Conservation (phyloP, 1,140 invertebrate genomes). For the Chironomus striatipennis region DNA sequence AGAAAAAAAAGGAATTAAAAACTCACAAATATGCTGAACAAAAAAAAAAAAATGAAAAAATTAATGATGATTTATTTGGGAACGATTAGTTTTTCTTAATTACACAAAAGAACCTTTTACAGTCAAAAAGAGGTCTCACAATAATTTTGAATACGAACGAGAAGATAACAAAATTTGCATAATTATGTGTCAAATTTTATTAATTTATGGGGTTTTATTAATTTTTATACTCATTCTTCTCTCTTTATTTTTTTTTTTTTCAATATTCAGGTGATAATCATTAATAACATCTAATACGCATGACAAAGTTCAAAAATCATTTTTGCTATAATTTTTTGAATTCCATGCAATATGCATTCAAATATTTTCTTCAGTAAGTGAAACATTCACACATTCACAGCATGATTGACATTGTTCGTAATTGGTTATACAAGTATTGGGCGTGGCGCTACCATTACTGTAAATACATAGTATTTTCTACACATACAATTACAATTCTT, state of each 20-base stretch:
- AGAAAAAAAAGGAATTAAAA: neutral
- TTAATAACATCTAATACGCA: neutral
- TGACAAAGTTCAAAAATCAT: neutral
- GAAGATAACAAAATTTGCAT: neutral
- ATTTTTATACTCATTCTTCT: neutral
- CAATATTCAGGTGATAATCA: neutral
- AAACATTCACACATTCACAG: neutral
- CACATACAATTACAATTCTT: too few species aligned
- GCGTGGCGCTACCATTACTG: neutral
- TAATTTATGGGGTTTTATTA: slow-evolving; percentile 8
- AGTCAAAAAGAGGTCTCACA: neutral
- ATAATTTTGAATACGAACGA: neutral
- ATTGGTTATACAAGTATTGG: neutral
- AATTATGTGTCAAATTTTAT: slow-evolving; percentile 15
- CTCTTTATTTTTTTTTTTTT: neutral
- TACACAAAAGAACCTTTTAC: neutral
- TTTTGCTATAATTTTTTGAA: neutral
- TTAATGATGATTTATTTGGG: slow-evolving; percentile 14
- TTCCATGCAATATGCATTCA: neutral
- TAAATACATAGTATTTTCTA: neutral
- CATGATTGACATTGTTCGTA: neutral
- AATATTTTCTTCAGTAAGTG: neutral
- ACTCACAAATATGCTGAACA: neutral
- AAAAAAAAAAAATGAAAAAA: neutral
- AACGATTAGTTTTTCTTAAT: slow-evolving; percentile 14